Evolutionary conservation across 2,888 invertebrate species (phyloP).

Genomic region (Lamellibrachia satsuma): DNA sequence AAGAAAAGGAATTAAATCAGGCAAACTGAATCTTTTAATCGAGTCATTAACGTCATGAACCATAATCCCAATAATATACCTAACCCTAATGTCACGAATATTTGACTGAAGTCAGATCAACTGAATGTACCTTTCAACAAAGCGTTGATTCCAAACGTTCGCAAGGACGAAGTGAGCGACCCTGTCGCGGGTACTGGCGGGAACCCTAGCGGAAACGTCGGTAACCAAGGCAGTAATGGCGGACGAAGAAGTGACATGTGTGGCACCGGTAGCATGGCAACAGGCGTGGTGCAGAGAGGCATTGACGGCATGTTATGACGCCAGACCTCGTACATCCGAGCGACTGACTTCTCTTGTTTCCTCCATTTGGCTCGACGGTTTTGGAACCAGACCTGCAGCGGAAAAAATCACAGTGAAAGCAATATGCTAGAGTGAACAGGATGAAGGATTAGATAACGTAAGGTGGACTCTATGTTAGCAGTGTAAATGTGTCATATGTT

Average conservation of each 20-base stretch:
- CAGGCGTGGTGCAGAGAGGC: neutral
- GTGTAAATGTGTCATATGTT: neutral
- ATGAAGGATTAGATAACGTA: neutral
- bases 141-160: conserved; percentile 23
- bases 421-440: neutral
- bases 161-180: conserved; percentile 23
- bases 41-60: neutral
- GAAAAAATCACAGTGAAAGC: neutral
- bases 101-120: neutral
- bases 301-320: conserved; percentile 26
- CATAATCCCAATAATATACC: neutral
- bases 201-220: conserved; percentile 14
- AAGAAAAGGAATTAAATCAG: neutral
- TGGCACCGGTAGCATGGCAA: conserved; percentile 12
- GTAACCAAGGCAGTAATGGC: neutral
- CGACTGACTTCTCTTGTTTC: conserved; percentile 40
- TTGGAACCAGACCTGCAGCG: conserved; percentile 40
- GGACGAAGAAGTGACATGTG: neutral
- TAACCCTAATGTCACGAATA: neutral
- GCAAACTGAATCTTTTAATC: neutral
- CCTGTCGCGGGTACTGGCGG: conserved; percentile 38
- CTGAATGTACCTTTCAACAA: conserved; percentile 21
- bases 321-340: conserved; percentile 39
- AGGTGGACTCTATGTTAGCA: neutral
- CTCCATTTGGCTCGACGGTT: conserved; percentile 40